Evolutionary conservation across 1,140 invertebrate species (phyloP), one percentile per base, ranked within the genome.

Genomic region (Drosophila santomea): DNA sequence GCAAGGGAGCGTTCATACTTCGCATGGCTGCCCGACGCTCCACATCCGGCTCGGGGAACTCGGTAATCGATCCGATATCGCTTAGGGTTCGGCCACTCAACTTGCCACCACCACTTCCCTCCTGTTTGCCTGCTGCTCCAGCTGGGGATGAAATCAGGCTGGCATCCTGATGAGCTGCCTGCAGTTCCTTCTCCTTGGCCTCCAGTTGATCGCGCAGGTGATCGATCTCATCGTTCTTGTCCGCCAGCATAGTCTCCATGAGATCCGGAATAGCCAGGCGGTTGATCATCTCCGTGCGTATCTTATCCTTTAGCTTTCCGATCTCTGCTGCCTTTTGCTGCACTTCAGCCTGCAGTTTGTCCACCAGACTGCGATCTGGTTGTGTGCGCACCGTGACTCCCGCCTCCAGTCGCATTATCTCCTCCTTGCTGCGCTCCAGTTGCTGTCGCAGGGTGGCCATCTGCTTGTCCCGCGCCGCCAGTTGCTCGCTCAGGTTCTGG

Each of bases 221-320:
- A 78, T 95, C 95, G 23, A 96, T 95, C 74, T 96, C 95, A 38
- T 94, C 94, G 73, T 95, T 95, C 73, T 95, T 95, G 64, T 95
- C 95, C 0, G 94, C 93, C 51, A 96, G 80, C 82, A 96, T 94
- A 17, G 94, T 93, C 64, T 95, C 94, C 51, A 95, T 94, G 14
- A 95, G 66, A 85, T 93, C 94, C 0, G 94, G 94, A 17, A 95
- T 67, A 14, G 93, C 88, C 45, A 93, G 72, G 3, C 92, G 93
- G 48, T 93, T 93, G 15, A 93, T 81, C 82, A 92, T 93, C 55
- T 93, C 88, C 5, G 73, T 90, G 57, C 93, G 92, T 6, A 93
- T 90, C 74, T 93, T 93, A 51, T 93, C 92, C 82, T 94, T 93
- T 0, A 95, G 60, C 32, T 93, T 80, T 25, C 92, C 92, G 67